Base-by-base conservation (phyloP, 2,113 vertebrate species). In the Carassius auratus region DNA sequence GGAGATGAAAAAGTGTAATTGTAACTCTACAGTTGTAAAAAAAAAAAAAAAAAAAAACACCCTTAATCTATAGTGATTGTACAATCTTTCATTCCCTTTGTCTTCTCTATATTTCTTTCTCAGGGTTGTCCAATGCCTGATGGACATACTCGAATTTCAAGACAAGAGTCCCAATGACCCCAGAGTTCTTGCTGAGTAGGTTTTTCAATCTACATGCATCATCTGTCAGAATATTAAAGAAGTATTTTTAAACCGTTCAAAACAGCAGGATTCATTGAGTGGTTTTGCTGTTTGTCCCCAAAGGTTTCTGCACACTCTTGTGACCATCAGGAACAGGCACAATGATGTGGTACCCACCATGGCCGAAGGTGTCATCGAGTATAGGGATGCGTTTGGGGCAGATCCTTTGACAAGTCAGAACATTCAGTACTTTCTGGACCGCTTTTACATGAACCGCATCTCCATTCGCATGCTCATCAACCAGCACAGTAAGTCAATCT, bases 321-420 rank as follows among this genome's bases (percentile, higher is more conserved):
- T 96, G 89, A 94, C 91, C 30, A 95, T 97, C 90, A 94, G 96
- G 78, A 97, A 97, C 94, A 94, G 96, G 8, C 97, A 97, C 92
- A 97, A 97, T 0, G 95, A 97, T 0, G 97, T 97, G 50, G 96
- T 97, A 1, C 96, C 96, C 91, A 97, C 96, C 83, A 96, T 97
- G 96, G 97, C 97, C 0, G 96, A 97, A 90, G 97, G 97, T 0
- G 93, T 97, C 48, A 94, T 96, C 0, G 97, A 97, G 88, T 97
- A 96, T 92, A 97, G 95, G 86, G 96, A 97, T 12, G 19, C 94
- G 0, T 96, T 95, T 0, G 94, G 94, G 0, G 95, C 94, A 0
- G 96, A 97, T 81, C 91, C 95, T 0, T 94, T 96, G 50, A 95
- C 95, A 84, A 95, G 96, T 93, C 96, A 97, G 89, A 97, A 97